Conservation (phyloP, 2,113 vertebrate species). For the Butastur rufipennis region DNA sequence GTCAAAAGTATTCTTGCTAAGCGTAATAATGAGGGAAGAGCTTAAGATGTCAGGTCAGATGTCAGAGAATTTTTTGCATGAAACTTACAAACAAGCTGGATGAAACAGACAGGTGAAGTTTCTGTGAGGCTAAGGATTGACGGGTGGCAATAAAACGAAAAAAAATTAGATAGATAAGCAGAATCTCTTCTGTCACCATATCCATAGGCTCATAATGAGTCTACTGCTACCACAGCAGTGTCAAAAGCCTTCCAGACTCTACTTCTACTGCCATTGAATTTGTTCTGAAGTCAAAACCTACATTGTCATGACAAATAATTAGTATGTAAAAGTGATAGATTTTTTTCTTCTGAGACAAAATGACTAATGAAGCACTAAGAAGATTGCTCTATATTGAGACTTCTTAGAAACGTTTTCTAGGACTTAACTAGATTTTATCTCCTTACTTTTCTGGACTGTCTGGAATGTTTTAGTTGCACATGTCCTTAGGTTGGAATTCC, state of each 20-base stretch:
- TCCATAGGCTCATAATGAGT: background rate
- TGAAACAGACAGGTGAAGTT: background rate
- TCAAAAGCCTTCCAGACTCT: background rate
- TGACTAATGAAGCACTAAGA: background rate
- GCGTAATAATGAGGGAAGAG: background rate
- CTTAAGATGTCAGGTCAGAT: background rate
- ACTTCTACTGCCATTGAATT: background rate
- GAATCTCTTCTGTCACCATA: background rate
- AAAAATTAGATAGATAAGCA: background rate
- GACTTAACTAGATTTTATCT: background rate
- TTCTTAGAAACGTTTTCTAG: background rate
- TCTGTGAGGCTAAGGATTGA: background rate
- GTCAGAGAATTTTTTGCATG: background rate
- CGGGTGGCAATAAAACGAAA: background rate
- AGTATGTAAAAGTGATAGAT: background rate
- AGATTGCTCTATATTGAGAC: background rate
- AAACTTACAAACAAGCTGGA: background rate
- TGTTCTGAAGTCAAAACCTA: background rate
- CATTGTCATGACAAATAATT: background rate
- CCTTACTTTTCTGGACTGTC: background rate
- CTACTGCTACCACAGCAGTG: background rate
- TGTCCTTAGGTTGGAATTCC: background rate
- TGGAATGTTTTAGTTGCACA: background rate
- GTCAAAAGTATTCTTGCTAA: background rate
- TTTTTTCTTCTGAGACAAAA: background rate